Evolutionary conservation across 2,797 vertebrate genomes (phyloP).

Genomic region (Chaunax sp.): DNA sequence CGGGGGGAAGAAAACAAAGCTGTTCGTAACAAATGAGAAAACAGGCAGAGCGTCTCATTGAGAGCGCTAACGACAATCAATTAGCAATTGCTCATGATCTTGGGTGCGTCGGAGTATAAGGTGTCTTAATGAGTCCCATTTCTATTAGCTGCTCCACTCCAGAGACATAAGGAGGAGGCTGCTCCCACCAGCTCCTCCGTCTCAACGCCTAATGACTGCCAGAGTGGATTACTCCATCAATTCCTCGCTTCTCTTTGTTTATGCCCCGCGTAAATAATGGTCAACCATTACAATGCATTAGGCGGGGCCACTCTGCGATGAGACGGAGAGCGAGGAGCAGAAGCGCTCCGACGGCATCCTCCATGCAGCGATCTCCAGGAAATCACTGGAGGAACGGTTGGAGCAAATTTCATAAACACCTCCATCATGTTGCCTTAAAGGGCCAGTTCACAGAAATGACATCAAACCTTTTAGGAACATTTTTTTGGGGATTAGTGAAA

Average conservation of each 20-base stretch:
- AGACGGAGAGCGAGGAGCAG: constrained; percentile 57
- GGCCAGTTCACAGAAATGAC: constrained; percentile 6
- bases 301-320: constrained; percentile 68
- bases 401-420: neutral
- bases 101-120: constrained; percentile 77
- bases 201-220: constrained; percentile 80
- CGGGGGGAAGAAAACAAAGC: constrained; percentile 74
- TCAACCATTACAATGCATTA: constrained; percentile 84
- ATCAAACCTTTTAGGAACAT: neutral
- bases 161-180: constrained; percentile 80
- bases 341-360: constrained; percentile 63
- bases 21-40: constrained; percentile 79
- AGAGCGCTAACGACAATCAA: constrained; percentile 81
- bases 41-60: constrained; percentile 77
- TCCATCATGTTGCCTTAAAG: constrained; percentile 7
- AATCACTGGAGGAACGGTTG: constrained; percentile 33
- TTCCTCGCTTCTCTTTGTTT: constrained; percentile 82
- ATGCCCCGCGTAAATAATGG: constrained; percentile 83
- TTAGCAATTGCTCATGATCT: constrained; percentile 82
- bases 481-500: neutral
- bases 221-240: constrained; percentile 84
- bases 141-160: constrained; percentile 79
- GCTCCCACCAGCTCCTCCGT: constrained; percentile 74
- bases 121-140: constrained; percentile 83
- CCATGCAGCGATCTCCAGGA: constrained; percentile 64